phyloP scores from a whole-genome alignment of 2,797 vertebrate species.

The Artibeus jamaicensis region DNA sequence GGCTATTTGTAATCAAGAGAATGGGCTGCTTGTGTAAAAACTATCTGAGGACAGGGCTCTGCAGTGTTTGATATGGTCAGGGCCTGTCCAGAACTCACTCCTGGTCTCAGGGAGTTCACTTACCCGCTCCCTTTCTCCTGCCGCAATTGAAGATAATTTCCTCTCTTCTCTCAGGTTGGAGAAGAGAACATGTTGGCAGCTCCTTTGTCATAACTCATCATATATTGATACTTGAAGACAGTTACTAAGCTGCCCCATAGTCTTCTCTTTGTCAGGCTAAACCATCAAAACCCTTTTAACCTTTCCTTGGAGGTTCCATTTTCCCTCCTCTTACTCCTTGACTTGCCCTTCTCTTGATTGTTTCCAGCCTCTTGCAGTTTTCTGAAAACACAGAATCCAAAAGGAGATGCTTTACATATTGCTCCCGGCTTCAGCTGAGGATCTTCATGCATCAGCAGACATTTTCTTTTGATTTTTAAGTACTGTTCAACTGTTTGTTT shows the following conservation, averaged over 20 bases:
- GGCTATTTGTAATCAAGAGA: not conserved
- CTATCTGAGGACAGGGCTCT: not conserved
- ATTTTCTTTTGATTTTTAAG: not conserved
- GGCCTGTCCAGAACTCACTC: not conserved
- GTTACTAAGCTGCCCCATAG: not conserved
- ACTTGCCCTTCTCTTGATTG: conserved; percentile 4
- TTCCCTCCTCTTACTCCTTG: conserved; percentile 12
- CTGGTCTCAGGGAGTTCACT: not conserved
- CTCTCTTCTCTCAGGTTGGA: not conserved
- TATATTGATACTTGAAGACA: not conserved
- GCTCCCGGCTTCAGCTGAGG: not conserved
- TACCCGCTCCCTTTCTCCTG: not conserved
- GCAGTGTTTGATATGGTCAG: too few species aligned
- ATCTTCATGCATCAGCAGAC: not conserved
- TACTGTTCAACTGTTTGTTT: not conserved
- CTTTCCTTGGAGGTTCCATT: not conserved
- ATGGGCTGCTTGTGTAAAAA: not conserved
- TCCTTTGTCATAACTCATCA: not conserved
- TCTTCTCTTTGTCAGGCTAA: conserved; percentile 45
- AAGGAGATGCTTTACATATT: not conserved
- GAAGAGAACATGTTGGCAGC: conserved; percentile 30
- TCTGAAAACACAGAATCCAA: not conserved
- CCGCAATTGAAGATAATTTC: not conserved
- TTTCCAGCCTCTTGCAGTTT: not conserved
- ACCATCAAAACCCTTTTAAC: conserved; percentile 26